phyloP scores from a whole-genome alignment of 1,140 invertebrate species.

The Pseudobourletiella spinata region DNA sequence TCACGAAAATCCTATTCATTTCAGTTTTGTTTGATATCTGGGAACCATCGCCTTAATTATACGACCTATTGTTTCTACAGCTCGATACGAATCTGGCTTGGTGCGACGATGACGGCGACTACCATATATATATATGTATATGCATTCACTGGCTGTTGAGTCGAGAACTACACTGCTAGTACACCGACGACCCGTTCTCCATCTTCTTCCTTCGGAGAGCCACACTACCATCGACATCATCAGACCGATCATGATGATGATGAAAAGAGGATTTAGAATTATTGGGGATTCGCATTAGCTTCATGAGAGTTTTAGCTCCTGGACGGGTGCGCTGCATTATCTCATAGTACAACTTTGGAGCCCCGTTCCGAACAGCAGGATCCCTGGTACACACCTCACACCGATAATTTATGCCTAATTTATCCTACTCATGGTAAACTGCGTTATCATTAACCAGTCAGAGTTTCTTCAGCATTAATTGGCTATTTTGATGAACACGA shows the following conservation, averaged over 20 bases:
- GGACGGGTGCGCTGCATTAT: not conserved
- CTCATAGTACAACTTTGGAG: not conserved
- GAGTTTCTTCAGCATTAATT: not conserved
- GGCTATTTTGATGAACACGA: not conserved
- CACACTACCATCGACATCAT: no score
- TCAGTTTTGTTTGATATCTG: not conserved
- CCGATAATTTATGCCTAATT: not conserved
- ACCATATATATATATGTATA: no score
- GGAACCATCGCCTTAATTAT: slow-evolving; percentile 2
- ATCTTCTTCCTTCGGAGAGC: not conserved
- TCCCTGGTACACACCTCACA: not conserved
- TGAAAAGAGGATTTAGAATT: no score
- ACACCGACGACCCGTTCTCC: not conserved
- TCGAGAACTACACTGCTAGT: not conserved
- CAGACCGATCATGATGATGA: no score
- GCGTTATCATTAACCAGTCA: not conserved
- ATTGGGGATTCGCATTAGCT: no score
- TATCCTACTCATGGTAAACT: not conserved
- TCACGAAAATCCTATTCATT: slow-evolving; percentile 8
- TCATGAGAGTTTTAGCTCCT: no score
- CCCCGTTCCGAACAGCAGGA: no score
- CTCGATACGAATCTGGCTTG: not conserved
- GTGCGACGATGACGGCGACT: not conserved
- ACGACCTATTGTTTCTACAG: not conserved
- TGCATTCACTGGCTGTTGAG: no score